These are phyloP conservation scores for Aleiodes sp. DNA, from an alignment of 1,140 invertebrate genomes.

Conservation along the genomic window DNA sequence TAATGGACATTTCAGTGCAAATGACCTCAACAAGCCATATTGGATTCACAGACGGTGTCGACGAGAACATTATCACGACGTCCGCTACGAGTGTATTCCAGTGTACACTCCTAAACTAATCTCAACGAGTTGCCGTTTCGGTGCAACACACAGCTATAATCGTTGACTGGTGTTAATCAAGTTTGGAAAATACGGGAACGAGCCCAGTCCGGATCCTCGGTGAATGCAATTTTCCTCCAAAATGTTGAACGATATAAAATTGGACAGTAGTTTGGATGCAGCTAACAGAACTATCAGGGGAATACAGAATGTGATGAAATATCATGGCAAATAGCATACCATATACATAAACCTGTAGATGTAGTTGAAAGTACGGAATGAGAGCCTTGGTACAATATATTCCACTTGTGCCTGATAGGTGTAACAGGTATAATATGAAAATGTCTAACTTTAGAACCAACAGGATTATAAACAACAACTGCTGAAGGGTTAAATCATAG, in stretches of 20 bases:
- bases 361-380: too few relatives aligned
- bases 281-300: too few relatives aligned
- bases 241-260: background rate
- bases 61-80: slow-evolving; percentile 17
- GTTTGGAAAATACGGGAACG: slow-evolving; percentile 52
- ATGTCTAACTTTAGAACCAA: too few relatives aligned
- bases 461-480: too few relatives aligned
- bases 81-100: slow-evolving; percentile 10
- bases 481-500: too few relatives aligned
- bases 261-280: background rate
- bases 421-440: too few relatives aligned
- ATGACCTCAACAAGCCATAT: slow-evolving; percentile 11
- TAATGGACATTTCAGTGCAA: slow-evolving; percentile 11
- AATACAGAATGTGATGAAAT: too few relatives aligned
- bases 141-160: background rate
- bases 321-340: too few relatives aligned
- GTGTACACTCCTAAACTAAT: slow-evolving; percentile 19
- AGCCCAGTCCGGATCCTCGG: slow-evolving; percentile 17
- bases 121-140: background rate
- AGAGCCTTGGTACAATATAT: too few relatives aligned
- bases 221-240: background rate
- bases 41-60: slow-evolving; percentile 4
- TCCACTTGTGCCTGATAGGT: too few relatives aligned
- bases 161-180: slow-evolving; percentile 43
- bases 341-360: too few relatives aligned